These are phyloP conservation scores for Oasisia sp. DNA, from an alignment of 2,888 invertebrate species.

Conservation along the genomic window DNA sequence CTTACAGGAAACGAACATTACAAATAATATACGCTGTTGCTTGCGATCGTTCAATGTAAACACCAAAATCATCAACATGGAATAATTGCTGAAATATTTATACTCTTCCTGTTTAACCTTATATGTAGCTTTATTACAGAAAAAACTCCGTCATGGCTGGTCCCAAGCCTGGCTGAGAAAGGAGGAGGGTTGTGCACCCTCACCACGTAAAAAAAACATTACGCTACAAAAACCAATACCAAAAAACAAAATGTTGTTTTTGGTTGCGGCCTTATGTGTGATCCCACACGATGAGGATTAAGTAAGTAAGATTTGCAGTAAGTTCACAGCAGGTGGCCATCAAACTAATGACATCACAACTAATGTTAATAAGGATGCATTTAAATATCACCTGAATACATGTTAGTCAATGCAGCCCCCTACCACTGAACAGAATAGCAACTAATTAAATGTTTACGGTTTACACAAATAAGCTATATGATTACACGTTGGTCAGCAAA, in stretches of 20 bases:
- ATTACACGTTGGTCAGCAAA: background rate
- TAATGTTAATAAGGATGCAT: conserved; percentile 7
- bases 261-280: no score
- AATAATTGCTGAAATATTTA: background rate
- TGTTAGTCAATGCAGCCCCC: background rate
- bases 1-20: background rate
- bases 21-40: background rate
- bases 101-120: background rate
- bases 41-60: background rate
- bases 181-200: no score
- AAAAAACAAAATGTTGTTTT: no score
- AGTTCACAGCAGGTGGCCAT: background rate
- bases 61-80: background rate
- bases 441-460: background rate
- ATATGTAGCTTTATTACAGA: background rate
- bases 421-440: background rate
- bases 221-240: no score
- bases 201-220: no score
- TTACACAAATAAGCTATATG: background rate
- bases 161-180: no score
- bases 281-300: no score
- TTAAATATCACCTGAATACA: background rate
- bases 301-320: no score
- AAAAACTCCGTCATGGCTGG: no score
- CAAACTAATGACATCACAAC: background rate